Evolutionary conservation across 2,888 invertebrate genomes (phyloP).

Genomic region (Ichneumoninae sp.): DNA sequence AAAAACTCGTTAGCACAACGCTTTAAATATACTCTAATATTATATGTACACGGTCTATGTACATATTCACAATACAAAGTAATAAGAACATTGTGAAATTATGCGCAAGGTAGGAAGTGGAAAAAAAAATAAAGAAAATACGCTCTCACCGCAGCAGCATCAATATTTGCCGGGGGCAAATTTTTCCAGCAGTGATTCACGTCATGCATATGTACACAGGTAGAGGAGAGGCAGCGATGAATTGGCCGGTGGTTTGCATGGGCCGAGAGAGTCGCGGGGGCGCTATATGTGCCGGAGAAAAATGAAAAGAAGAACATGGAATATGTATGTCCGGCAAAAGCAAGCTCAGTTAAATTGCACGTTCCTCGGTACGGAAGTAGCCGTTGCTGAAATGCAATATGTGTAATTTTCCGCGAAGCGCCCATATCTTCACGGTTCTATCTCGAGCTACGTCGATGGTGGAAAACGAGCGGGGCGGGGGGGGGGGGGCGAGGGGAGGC

Average conservation of each 20-base stretch:
- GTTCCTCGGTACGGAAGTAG: slow-evolving; percentile 66
- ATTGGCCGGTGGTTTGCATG: slow-evolving; percentile 27
- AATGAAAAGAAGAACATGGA: slow-evolving; percentile 40
- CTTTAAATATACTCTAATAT: slow-evolving; percentile 12
- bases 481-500: neutral
- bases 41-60: slow-evolving; percentile 2
- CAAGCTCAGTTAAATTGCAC: slow-evolving; percentile 61
- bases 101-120: slow-evolving; percentile 32
- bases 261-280: slow-evolving; percentile 39
- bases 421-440: slow-evolving; percentile 56
- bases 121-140: slow-evolving; percentile 30
- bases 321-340: slow-evolving; percentile 56
- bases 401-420: slow-evolving; percentile 67
- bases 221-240: slow-evolving; percentile 25
- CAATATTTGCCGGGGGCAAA: slow-evolving; percentile 59
- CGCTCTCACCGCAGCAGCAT: slow-evolving; percentile 40
- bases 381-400: slow-evolving; percentile 69
- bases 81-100: slow-evolving; percentile 48
- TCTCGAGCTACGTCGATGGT: slow-evolving; percentile 49
- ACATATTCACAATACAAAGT: slow-evolving; percentile 25
- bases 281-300: neutral
- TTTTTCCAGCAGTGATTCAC: slow-evolving; percentile 60
- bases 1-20: slow-evolving; percentile 29
- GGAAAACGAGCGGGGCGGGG: neutral
- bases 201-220: slow-evolving; percentile 63